These are phyloP conservation scores for Notothenia coriiceps DNA, from an alignment of 2,113 vertebrate species.

Conservation along the genomic window DNA sequence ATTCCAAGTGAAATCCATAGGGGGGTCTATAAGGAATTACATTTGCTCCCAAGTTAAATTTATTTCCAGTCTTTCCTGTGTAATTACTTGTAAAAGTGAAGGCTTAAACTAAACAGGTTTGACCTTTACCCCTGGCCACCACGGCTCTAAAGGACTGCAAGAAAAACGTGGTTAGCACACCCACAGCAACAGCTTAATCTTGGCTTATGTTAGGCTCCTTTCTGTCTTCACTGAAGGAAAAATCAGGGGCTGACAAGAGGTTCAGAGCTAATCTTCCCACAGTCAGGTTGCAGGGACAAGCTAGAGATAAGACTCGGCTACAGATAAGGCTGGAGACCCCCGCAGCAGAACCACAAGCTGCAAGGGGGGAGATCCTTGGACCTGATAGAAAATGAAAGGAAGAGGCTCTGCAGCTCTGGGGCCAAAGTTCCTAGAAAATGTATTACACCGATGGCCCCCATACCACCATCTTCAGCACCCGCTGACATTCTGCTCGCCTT, in stretches of 20 bases:
- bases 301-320: slow-evolving; percentile 69
- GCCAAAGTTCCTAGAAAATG: slow-evolving; percentile 64
- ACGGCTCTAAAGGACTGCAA: slow-evolving; percentile 28
- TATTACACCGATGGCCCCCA: slow-evolving; percentile 52
- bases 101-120: slow-evolving; percentile 36
- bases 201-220: slow-evolving; percentile 52
- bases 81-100: slow-evolving; percentile 55
- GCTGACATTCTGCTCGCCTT: slow-evolving; percentile 37
- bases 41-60: slow-evolving; percentile 20
- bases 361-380: slow-evolving; percentile 50
- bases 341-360: slow-evolving; percentile 60
- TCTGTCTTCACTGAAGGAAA: slow-evolving; percentile 62
- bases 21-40: not conserved
- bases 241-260: slow-evolving; percentile 67
- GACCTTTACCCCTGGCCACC: slow-evolving; percentile 36
- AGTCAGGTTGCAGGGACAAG: slow-evolving; percentile 78
- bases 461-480: slow-evolving; percentile 30
- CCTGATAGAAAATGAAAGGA: slow-evolving; percentile 72
- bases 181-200: slow-evolving; percentile 53
- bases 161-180: slow-evolving; percentile 44
- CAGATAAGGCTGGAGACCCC: slow-evolving; percentile 77
- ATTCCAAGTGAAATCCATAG: not conserved
- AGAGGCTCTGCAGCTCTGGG: slow-evolving; percentile 51
- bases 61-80: not conserved
- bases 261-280: slow-evolving; percentile 74